Percentiles rank a stretch among this genome's conserved stretches.
These are phyloP conservation scores for Ptychobarbus kaznakovi DNA, from an alignment of 2,797 vertebrate species.

Conservation along the genomic window DNA sequence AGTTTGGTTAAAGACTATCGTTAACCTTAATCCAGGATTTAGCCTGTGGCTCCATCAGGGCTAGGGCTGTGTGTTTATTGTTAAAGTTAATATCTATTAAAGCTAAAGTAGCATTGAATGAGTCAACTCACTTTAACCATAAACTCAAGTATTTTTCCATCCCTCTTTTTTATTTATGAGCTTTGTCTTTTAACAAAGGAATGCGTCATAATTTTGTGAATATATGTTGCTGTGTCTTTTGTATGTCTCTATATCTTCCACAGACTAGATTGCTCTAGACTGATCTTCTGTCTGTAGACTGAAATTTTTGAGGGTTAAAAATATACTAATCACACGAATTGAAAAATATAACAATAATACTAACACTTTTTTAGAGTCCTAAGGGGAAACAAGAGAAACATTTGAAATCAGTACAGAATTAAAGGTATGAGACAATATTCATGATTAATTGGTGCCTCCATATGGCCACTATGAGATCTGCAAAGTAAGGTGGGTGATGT, in stretches of 20 bases:
- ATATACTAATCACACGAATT: not conserved
- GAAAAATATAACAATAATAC: not conserved
- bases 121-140: not conserved
- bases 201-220: not conserved
- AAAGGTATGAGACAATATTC: not conserved
- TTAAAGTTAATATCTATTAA: constrained; percentile 43
- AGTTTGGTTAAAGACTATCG: constrained; percentile 69
- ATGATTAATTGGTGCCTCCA: not conserved
- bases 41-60: constrained; percentile 68
- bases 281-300: not conserved
- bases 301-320: not conserved
- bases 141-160: constrained; percentile 16
- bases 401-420: not conserved
- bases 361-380: not conserved
- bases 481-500: not conserved
- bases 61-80: constrained; percentile 41
- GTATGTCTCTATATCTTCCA: not conserved
- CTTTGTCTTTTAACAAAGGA: not conserved
- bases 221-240: not conserved
- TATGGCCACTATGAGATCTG: constrained; percentile 10
- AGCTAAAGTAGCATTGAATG: constrained; percentile 13
- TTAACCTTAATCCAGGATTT: constrained; percentile 76
- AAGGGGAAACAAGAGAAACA: not conserved
- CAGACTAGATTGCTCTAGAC: not conserved
- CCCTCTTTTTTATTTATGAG: not conserved